Evolutionary conservation across 2,113 vertebrate genomes (phyloP), one percentile per base, ranked within the genome.

Genomic region (Dicentrarchus labrax): DNA sequence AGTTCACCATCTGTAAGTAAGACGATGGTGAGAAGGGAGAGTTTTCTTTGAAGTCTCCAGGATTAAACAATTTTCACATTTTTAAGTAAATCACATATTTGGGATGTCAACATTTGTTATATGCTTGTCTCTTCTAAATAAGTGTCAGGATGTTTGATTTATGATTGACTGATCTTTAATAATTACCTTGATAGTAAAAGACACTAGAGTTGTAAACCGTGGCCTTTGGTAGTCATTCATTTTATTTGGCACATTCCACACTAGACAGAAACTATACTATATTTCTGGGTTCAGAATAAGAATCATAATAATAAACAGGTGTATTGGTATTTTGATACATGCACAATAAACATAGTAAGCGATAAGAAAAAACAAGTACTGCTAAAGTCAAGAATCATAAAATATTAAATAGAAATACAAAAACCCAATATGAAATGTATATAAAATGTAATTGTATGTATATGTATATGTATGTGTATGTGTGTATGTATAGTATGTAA

Each of bases 1-100:
- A 11, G 50, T 24, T 8, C n/a, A 56, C 78, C 72, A 73, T 87
- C 76, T 85, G 72, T 22, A 45, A 19, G 51, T 22, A 60, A 78
- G 60, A 30, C 36, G 21, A 70, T n/a, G 2, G 64, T 45, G 47
- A 53, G 16, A 56, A 56, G 60, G 72, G 51, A 72, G 43, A 57
- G 51, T 67, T 53, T 39, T n/a, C 22, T 60, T 72, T 76, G 45
- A 61, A 43, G 45, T 68, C 22, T 64, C 9, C 36, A 41, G 22
- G 30, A 30, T 30, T 50, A 17, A 70, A 65, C n/a, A 5, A 16
- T 59, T 72, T 72, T 76, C 4, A 60, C 30, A 57, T 11, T 62
- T 17, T 47, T 53, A 13, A n/a, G 79, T 57, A 81, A 72, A 72
- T 76, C n/a, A 38, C 17, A 50, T 30, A 66, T 66, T 41, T 30